phyloP scores from a whole-genome alignment of 2,797 vertebrate genomes.

The Enteromius radiatus region DNA sequence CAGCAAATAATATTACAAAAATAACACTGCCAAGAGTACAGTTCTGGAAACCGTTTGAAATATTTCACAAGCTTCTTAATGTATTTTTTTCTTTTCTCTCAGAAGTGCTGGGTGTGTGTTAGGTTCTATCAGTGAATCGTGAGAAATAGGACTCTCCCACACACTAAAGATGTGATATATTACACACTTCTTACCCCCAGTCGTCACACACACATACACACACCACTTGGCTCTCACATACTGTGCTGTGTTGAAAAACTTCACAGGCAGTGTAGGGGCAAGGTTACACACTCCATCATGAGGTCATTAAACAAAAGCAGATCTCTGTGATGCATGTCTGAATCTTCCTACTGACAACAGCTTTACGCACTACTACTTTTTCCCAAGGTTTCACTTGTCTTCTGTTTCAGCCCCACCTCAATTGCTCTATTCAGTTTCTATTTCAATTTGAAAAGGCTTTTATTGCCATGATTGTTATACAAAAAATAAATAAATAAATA shows the following conservation, averaged over 20 bases:
- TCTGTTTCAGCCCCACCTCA: constrained; percentile 3
- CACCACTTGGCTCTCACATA: constrained; percentile 25
- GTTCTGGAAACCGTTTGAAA: not conserved
- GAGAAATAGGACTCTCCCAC: constrained; percentile 54
- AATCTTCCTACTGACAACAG: constrained; percentile 44
- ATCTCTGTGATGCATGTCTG: constrained; percentile 36
- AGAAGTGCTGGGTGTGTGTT: constrained; percentile 38
- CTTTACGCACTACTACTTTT: constrained; percentile 16
- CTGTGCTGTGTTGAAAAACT: constrained; percentile 38
- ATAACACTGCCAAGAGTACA: not conserved
- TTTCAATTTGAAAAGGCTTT: not conserved
- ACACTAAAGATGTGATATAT: constrained; percentile 50
- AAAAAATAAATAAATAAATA: not conserved
- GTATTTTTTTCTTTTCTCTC: constrained; percentile 27
- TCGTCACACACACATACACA: constrained; percentile 52
- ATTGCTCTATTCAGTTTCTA: not conserved
- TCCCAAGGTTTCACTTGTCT: constrained; percentile 22
- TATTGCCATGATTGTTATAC: not conserved
- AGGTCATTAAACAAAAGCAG: constrained; percentile 49
- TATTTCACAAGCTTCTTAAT: constrained; percentile 22
- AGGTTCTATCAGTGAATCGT: constrained; percentile 54
- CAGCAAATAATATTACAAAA: not conserved
- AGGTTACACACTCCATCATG: constrained; percentile 55
- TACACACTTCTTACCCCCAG: constrained; percentile 58
- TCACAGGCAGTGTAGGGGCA: constrained; percentile 55